Percentiles rank a stretch among this genome's conserved stretches.
Conservation (phyloP, 2,797 vertebrate species). For the Enteromius unitaeniatus region DNA sequence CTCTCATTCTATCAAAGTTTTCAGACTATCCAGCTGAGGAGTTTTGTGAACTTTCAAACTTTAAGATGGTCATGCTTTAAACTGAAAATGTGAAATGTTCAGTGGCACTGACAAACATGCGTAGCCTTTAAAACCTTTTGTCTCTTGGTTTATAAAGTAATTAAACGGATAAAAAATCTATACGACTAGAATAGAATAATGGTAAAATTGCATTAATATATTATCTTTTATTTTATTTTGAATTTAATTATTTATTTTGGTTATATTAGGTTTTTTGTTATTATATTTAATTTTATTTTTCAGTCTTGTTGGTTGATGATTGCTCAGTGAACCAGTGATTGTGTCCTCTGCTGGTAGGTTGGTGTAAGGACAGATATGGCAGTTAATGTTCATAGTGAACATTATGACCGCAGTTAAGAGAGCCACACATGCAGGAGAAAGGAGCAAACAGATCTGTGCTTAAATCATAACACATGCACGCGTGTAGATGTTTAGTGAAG, state of each 20-base stretch:
- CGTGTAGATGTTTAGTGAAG: neutral
- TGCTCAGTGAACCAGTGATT: neutral
- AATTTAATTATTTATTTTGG: too few species aligned
- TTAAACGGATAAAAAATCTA: neutral
- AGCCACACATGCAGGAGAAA: neutral
- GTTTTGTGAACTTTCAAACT: slow-evolving; percentile 24
- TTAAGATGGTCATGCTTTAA: neutral
- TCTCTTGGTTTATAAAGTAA: neutral
- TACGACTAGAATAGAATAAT: neutral
- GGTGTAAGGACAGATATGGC: slow-evolving; percentile 10
- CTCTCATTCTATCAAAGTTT: slow-evolving; percentile 14
- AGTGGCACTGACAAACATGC: neutral
- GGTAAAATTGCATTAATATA: neutral
- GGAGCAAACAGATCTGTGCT: neutral
- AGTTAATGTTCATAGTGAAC: neutral
- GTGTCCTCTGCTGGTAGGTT: slow-evolving; percentile 38
- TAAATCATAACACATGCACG: neutral
- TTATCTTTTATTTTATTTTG: neutral
- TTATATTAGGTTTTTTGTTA: neutral
- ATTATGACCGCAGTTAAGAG: neutral
- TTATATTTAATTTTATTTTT: neutral
- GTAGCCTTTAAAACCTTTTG: neutral
- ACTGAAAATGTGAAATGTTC: neutral
- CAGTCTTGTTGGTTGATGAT: neutral
- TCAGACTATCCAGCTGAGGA: neutral